A percentile compares a stretch with the other conserved stretches of the same genome.
Evolutionary conservation across 2,888 invertebrate genomes (phyloP).

Genomic region (Dicyrtomina minuta): DNA sequence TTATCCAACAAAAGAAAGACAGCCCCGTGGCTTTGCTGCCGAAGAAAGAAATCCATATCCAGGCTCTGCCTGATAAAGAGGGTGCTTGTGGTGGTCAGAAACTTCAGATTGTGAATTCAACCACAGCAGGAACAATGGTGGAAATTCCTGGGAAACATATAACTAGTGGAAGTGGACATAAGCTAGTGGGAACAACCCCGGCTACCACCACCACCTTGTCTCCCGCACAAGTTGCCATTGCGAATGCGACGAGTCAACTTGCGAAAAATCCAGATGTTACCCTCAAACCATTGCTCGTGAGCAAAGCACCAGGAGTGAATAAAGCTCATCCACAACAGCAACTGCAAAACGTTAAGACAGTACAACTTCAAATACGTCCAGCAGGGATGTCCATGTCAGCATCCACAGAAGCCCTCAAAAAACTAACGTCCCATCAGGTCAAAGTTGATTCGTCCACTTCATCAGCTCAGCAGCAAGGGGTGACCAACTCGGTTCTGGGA

Average conservation of each 20-base stretch:
- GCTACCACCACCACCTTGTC: background rate
- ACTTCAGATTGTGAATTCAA: too few relatives aligned
- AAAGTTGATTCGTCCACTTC: conserved; percentile 20
- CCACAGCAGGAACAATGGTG: too few relatives aligned
- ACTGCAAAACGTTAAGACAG: conserved; percentile 8
- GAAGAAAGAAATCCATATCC: too few relatives aligned
- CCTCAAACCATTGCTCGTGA: conserved; percentile 20
- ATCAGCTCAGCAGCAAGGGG: background rate
- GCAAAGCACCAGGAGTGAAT: background rate
- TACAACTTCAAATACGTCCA: conserved; percentile 29
- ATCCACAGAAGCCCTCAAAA: background rate
- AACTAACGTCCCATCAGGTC: background rate
- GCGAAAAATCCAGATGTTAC: conserved; percentile 36
- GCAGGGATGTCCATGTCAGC: background rate
- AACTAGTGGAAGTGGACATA: background rate
- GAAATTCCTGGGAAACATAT: too few relatives aligned
- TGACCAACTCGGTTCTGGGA: background rate
- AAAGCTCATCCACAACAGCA: conserved; percentile 1
- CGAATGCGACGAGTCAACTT: conserved; percentile 28
- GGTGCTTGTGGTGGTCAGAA: too few relatives aligned
- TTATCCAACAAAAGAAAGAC: conserved; percentile 9
- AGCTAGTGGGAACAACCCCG: background rate
- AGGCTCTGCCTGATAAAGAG: too few relatives aligned
- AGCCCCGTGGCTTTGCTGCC: too few relatives aligned
- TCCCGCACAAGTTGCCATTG: conserved; percentile 24